These are phyloP conservation scores for Eriosoma lanigerum DNA, from an alignment of 1,140 invertebrate species.

Conservation along the genomic window DNA sequence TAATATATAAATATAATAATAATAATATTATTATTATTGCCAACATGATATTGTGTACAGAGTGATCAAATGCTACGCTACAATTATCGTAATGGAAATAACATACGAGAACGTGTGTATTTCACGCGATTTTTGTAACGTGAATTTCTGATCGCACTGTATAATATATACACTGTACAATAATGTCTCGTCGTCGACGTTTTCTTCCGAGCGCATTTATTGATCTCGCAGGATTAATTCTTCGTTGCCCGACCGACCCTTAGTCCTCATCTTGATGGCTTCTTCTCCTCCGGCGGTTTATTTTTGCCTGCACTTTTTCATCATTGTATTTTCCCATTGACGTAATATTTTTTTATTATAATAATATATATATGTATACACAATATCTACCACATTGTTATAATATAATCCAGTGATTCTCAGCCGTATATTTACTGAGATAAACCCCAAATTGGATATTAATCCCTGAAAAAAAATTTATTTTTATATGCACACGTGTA, in stretches of 20 bases:
- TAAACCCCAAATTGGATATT: too few species aligned
- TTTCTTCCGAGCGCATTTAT: constrained; percentile 40
- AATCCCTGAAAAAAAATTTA: too few species aligned
- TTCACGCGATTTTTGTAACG: not conserved
- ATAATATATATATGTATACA: not conserved
- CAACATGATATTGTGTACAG: too few species aligned
- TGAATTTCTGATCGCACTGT: not conserved
- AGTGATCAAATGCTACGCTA: too few species aligned
- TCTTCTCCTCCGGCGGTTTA: not conserved
- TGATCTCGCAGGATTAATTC: constrained; percentile 44
- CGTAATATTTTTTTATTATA: not conserved
- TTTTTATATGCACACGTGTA: too few species aligned
- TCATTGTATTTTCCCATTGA: not conserved
- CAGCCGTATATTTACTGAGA: too few species aligned
- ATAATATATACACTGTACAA: not conserved
- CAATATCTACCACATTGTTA: too few species aligned
- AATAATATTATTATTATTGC: too few species aligned
- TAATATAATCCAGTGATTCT: too few species aligned
- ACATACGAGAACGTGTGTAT: not conserved
- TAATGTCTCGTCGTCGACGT: not conserved
- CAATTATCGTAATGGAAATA: too few species aligned
- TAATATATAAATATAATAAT: too few species aligned
- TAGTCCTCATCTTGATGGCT: too few species aligned
- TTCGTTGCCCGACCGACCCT: not conserved
- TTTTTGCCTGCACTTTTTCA: constrained; percentile 1